phyloP scores from a whole-genome alignment of 2,888 invertebrate genomes.

The Leptarthrus brevirostris region DNA sequence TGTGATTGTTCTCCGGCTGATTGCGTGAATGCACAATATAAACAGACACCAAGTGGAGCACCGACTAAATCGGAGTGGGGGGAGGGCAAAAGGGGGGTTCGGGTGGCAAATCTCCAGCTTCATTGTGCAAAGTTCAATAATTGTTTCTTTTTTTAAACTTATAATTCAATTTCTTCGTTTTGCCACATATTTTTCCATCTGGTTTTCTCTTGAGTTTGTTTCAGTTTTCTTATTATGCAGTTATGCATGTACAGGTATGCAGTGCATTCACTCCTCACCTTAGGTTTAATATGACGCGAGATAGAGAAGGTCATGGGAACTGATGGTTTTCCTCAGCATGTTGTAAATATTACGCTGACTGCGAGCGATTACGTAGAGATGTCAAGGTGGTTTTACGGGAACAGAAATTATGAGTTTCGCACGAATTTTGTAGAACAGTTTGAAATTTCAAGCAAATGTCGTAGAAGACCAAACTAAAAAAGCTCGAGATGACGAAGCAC shows the following conservation, averaged over 20 bases:
- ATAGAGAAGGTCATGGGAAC: constrained; percentile 34
- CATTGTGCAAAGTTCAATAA: constrained; percentile 31
- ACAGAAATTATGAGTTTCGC: no score
- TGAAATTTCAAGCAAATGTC: no score
- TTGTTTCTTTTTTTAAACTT: constrained; percentile 2
- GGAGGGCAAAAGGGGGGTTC: no score
- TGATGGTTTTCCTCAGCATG: no score
- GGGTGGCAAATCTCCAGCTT: neutral
- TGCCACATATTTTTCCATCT: constrained; percentile 13
- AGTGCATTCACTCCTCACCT: neutral
- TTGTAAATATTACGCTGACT: no score
- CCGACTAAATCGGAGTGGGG: neutral
- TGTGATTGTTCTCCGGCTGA: constrained; percentile 28
- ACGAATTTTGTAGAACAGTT: no score
- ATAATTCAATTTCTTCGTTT: neutral
- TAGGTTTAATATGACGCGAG: neutral
- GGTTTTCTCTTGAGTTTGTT: neutral
- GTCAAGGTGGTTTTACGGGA: no score
- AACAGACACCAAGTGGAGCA: neutral
- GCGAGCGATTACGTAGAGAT: no score
- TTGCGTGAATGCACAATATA: constrained; percentile 41
- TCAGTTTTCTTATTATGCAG: neutral
- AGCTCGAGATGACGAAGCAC: no score
- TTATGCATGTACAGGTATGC: no score
- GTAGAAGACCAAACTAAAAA: no score